A percentile compares a stretch with the other conserved stretches of the same genome.
phyloP scores from a whole-genome alignment of 2,888 invertebrate species.

The Diachrysia chrysitis region DNA sequence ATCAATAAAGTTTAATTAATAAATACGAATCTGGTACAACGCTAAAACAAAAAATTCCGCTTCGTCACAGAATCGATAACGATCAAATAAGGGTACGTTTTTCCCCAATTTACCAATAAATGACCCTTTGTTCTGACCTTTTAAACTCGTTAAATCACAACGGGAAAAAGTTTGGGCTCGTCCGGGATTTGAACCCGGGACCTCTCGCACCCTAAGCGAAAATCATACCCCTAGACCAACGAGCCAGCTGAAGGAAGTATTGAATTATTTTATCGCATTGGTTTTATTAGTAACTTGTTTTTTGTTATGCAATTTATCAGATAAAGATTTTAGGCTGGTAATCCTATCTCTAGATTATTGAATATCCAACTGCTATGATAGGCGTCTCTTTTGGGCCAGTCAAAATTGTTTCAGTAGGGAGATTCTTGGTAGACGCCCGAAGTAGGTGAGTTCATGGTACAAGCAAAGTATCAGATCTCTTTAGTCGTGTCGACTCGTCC shows the following conservation, averaged over 20 bases:
- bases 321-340: neutral
- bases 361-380: neutral
- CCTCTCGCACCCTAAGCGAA: constrained; percentile 88
- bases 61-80: constrained; percentile 16
- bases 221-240: constrained; percentile 89
- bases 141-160: constrained; percentile 33
- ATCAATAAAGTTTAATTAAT: neutral
- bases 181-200: constrained; percentile 86
- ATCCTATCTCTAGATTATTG: neutral
- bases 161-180: constrained; percentile 70
- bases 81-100: constrained; percentile 18
- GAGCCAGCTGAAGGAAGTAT: constrained; percentile 66
- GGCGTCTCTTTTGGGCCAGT: neutral
- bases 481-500: too few relatives aligned
- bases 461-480: neutral
- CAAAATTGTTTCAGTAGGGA: neutral
- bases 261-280: neutral
- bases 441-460: neutral
- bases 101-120: constrained; percentile 19
- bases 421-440: neutral
- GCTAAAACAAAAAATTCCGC: neutral
- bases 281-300: neutral
- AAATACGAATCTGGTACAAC: constrained; percentile 1
- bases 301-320: neutral
- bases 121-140: constrained; percentile 19